Conservation (phyloP, 2,888 invertebrate species). For the Nasonia oneida region DNA sequence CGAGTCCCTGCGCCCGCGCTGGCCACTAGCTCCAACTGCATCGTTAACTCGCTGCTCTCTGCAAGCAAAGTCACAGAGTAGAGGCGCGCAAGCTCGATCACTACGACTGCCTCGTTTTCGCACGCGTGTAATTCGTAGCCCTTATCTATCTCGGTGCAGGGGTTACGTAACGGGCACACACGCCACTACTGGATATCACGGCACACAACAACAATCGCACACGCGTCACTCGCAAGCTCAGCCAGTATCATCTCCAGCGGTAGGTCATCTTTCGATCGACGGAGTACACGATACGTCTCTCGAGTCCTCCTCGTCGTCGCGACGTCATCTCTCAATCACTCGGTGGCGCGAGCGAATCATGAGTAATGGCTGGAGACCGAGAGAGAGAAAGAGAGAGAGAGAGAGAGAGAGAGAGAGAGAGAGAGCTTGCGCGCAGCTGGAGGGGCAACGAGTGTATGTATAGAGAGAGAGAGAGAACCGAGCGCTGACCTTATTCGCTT, state of each 20-base stretch:
- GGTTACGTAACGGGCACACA: neutral
- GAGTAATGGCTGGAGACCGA: neutral
- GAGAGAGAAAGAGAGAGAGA: neutral
- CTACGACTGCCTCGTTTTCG: neutral
- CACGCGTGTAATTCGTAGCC: too few species aligned
- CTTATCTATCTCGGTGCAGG: neutral
- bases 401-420: neutral
- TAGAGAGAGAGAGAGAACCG: conserved; percentile 32
- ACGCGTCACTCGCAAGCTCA: neutral
- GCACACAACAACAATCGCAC: neutral
- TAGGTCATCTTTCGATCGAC: neutral
- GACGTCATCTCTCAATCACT: neutral
- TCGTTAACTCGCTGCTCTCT: conserved; percentile 70
- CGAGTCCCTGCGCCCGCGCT: conserved; percentile 70
- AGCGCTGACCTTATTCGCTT: conserved; percentile 53
- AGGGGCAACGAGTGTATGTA: neutral
- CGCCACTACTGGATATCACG: too few species aligned
- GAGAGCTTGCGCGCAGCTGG: neutral
- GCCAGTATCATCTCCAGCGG: conserved; percentile 14
- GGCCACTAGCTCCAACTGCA: conserved; percentile 69
- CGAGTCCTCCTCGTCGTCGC: neutral
- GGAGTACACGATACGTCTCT: neutral
- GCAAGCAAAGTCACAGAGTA: conserved; percentile 61
- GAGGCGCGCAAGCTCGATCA: conserved; percentile 54
- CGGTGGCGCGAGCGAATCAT: neutral